Conservation (phyloP, 2,888 invertebrate genomes). For the Chromoteleia sp. region DNA sequence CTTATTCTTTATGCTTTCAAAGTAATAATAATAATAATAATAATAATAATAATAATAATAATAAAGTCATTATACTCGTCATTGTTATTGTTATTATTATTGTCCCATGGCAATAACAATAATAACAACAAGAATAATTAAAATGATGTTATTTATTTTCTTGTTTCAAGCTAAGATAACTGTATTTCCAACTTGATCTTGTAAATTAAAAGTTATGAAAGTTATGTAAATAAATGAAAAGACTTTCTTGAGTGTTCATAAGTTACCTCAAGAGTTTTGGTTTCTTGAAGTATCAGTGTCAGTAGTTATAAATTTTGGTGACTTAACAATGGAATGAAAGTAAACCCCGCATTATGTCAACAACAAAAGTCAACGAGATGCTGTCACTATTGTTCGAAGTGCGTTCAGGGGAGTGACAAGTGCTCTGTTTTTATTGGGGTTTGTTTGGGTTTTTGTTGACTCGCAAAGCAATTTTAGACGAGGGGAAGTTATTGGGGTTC, state of each 20-base stretch:
- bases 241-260: background rate
- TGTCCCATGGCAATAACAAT: too few species aligned
- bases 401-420: conserved; percentile 45
- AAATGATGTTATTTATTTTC: too few species aligned
- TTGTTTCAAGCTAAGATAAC: too few species aligned
- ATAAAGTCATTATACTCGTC: too few species aligned
- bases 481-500: conserved; percentile 24
- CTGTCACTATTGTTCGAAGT: conserved; percentile 38
- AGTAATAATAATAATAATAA: too few species aligned
- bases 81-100: too few species aligned
- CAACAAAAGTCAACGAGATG: conserved; percentile 52
- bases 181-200: too few species aligned
- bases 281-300: conserved; percentile 6
- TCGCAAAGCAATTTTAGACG: background rate
- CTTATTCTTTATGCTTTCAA: too few species aligned
- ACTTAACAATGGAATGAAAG: conserved; percentile 37
- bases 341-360: conserved; percentile 34
- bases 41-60: too few species aligned
- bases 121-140: too few species aligned
- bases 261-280: background rate
- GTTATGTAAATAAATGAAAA: too few species aligned
- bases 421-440: conserved; percentile 47
- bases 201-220: too few species aligned
- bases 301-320: conserved; percentile 23
- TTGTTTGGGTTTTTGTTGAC: conserved; percentile 36